These are phyloP conservation scores for Agriopis leucophaearia DNA, from an alignment of 2,888 invertebrate species.

Conservation along the genomic window DNA sequence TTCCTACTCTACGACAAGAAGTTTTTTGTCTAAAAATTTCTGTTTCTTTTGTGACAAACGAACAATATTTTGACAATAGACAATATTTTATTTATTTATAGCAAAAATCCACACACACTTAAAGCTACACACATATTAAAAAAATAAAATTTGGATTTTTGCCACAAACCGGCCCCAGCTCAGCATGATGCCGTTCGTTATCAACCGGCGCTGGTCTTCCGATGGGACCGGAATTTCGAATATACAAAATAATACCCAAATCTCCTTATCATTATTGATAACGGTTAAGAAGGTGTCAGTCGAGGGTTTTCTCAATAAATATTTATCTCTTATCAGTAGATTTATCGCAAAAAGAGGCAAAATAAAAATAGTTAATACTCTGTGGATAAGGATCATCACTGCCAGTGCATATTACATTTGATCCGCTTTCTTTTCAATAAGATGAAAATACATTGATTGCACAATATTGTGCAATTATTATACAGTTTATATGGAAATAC, in stretches of 20 bases:
- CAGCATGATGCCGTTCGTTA: no score
- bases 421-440: not conserved
- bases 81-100: no score
- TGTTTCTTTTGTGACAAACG: not conserved
- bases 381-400: not conserved
- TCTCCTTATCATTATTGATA: not conserved
- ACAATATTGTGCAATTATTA: constrained; percentile 2
- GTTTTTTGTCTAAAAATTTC: not conserved
- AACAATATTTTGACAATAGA: no score
- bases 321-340: not conserved
- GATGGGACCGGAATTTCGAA: not conserved
- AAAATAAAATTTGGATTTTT: no score
- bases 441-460: not conserved
- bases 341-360: not conserved
- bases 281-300: not conserved
- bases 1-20: no score
- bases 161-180: no score
- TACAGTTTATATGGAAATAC: not conserved
- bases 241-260: not conserved
- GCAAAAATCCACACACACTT: no score
- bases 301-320: not conserved
- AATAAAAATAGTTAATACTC: not conserved
- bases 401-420: not conserved
- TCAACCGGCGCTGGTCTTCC: no score
- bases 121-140: no score